Evolutionary conservation across 1,140 invertebrate genomes (phyloP).

Genomic region (Bilobella aurantiaca): DNA sequence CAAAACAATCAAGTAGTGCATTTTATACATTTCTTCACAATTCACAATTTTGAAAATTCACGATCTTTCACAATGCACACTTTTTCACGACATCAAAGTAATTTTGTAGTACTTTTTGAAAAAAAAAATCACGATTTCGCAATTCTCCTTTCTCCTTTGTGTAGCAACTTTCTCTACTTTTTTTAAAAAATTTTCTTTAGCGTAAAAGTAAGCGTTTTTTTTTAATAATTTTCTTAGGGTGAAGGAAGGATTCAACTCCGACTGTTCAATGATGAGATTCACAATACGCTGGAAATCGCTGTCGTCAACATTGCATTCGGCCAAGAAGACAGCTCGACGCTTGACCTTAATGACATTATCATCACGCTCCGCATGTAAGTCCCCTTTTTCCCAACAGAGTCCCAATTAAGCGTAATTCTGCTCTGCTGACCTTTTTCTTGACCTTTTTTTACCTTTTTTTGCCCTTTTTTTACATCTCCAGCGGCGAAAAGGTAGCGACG

Average conservation of each 20-base stretch:
- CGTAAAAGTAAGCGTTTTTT: no score
- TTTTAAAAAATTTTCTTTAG: no score
- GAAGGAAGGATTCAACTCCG: conserved; percentile 35
- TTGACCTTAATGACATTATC: conserved; percentile 33
- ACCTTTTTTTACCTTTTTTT: conserved; percentile 4
- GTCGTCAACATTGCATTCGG: conserved; percentile 35
- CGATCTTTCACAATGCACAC: no score
- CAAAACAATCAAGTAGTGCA: no score
- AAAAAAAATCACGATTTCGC: no score
- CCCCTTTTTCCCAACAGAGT: not conserved
- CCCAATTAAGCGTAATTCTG: no score
- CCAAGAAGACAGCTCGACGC: conserved; percentile 32
- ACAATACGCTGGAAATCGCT: conserved; percentile 34
- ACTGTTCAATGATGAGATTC: conserved; percentile 34
- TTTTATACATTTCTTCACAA: no score
- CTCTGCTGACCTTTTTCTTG: not conserved
- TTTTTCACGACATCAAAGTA: no score
- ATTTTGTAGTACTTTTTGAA: no score
- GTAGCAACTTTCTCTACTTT: no score
- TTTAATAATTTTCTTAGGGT: conserved; percentile 16
- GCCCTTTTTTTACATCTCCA: conserved; percentile 7
- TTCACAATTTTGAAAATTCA: no score
- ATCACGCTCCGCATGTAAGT: conserved; percentile 34
- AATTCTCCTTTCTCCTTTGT: no score
- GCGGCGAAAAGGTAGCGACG: conserved; percentile 32